Conservation (phyloP, 2,797 vertebrate genomes). For the Oreonectes daqikongensis region DNA sequence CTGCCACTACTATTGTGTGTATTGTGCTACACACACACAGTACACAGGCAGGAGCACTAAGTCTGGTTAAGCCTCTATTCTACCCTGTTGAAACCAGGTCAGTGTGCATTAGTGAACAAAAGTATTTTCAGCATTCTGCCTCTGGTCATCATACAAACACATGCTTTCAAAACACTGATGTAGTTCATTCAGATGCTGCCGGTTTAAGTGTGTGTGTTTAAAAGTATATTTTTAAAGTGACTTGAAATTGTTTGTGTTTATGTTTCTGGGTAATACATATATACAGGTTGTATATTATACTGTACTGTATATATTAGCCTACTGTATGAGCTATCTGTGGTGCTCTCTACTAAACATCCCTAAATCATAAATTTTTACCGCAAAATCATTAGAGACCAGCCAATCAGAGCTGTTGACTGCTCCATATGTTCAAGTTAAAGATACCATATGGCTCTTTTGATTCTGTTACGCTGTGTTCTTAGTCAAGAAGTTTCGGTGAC, state of each 20-base stretch:
- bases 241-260: not conserved
- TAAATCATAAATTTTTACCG: slow-evolving; percentile 14
- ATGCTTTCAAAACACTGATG: slow-evolving; percentile 29
- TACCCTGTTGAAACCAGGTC: slow-evolving; percentile 45
- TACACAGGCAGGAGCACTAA: slow-evolving; percentile 28
- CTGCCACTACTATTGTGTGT: slow-evolving; percentile 22
- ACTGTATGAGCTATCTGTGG: not conserved
- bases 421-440: slow-evolving; percentile 1
- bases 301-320: slow-evolving; percentile 5
- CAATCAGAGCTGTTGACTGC: not conserved
- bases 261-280: slow-evolving; percentile 19
- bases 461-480: not conserved
- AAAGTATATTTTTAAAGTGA: not conserved
- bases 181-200: slow-evolving; percentile 45
- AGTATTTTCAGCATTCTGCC: slow-evolving; percentile 32
- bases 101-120: slow-evolving; percentile 48
- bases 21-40: slow-evolving; percentile 10
- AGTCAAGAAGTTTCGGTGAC: not conserved
- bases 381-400: slow-evolving; percentile 1
- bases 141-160: slow-evolving; percentile 24
- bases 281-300: not conserved
- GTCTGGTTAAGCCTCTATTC: slow-evolving; percentile 39
- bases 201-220: slow-evolving; percentile 6
- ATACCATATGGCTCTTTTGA: not conserved
- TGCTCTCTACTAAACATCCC: slow-evolving; percentile 19